Percentiles rank a stretch among this genome's conserved stretches.
Evolutionary conservation across 2,113 vertebrate genomes (phyloP).

Genomic region (Calyptommatus sinebrachiatus): DNA sequence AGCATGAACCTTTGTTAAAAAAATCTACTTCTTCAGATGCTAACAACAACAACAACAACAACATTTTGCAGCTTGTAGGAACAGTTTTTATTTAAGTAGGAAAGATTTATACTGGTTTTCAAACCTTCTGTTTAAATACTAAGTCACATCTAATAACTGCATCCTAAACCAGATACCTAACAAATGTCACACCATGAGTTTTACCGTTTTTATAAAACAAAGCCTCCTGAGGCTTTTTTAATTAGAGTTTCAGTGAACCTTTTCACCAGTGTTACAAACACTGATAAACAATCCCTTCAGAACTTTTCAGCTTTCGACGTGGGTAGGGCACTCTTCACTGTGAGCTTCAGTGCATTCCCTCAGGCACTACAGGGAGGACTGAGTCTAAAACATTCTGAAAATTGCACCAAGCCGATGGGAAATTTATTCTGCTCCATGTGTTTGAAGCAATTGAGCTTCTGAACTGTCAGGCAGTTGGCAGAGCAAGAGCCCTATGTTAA

Average conservation of each 20-base stretch:
- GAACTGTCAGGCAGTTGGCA: slow-evolving; percentile 27
- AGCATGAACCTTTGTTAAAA: no score
- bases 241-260: slow-evolving; percentile 25
- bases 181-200: slow-evolving; percentile 15
- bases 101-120: not conserved
- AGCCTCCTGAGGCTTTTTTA: slow-evolving; percentile 29
- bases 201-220: slow-evolving; percentile 13
- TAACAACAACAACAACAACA: no score
- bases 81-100: not conserved
- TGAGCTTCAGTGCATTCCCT: slow-evolving; percentile 19
- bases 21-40: no score
- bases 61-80: not conserved
- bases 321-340: not conserved
- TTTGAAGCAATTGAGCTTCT: slow-evolving; percentile 15
- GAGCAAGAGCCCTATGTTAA: slow-evolving; percentile 20
- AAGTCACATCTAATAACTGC: slow-evolving; percentile 11
- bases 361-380: not conserved
- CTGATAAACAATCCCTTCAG: slow-evolving; percentile 41
- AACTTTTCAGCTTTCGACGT: slow-evolving; percentile 21
- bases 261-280: slow-evolving; percentile 24
- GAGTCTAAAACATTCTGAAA: slow-evolving; percentile 24
- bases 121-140: slow-evolving; percentile 24
- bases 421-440: slow-evolving; percentile 36
- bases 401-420: slow-evolving; percentile 19
- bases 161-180: slow-evolving; percentile 22